Base-by-base conservation (phyloP, 2,113 vertebrate species). In the Siniperca chuatsi region DNA sequence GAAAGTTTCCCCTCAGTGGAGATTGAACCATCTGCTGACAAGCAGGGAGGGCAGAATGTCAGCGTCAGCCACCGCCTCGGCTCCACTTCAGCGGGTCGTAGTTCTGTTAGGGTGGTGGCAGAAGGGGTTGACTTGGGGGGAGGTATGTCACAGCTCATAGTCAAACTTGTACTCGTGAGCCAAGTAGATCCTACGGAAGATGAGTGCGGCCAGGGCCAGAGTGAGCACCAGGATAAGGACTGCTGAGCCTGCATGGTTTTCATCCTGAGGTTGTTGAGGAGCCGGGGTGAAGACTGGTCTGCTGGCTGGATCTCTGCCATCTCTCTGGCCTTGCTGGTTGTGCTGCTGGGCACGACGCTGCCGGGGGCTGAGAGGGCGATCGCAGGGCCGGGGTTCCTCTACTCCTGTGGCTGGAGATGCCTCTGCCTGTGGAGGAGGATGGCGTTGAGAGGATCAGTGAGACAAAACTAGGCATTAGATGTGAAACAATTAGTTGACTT, bases 141-240 rank as follows among this genome's bases (percentile, higher is more conserved):
- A 15, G 33, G 62, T 9, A 10, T 12, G 73, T 97, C 96, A 99
- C 68, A 99, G 96, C 88, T 99, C 98, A 70, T 97, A 97, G 93
- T 97, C 96, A 86, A 99, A 98, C 89, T 98, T 96, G 89, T 98
- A 98, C 86, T 99, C 98, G 1, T 99, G 96, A 69, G 97, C 96
- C 93, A 99, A 91, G 91, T 97, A 99, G 94, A 99, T 97, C 82
- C 98, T 96, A 75, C 98, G 97, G 89, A 99, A 99, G 92, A 99
- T 97, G 82, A 99, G 98, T 0, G 96, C 97, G 11, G 98, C 97
- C 76, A 99, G 93, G 0, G 97, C 97, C 52, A 99, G 96, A 76
- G 98, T 97, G 90, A 99, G 96, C 61, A 99, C 92, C 85, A 98
- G 94, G 16, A 99, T 98, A 65, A 99, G 96, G 42, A 97, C 89